These are phyloP conservation scores for Matsumurasca onukii DNA, from an alignment of 1,140 invertebrate species.

Conservation along the genomic window DNA sequence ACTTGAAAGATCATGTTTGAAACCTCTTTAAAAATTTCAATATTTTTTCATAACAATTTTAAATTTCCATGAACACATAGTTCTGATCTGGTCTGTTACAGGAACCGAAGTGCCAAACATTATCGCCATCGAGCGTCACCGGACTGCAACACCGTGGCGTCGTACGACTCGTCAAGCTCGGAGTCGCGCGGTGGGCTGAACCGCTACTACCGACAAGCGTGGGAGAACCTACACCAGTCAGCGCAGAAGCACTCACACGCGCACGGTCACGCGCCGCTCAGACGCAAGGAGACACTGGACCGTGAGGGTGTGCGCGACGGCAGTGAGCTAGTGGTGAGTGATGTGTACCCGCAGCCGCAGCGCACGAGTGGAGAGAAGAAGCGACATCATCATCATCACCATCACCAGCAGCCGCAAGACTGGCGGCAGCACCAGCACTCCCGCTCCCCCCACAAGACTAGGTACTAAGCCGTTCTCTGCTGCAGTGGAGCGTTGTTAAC, in stretches of 20 bases:
- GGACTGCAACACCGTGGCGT: conserved; percentile 85
- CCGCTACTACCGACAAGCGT: conserved; percentile 84
- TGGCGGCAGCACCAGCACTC: conserved; percentile 48
- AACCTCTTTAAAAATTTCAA: no score
- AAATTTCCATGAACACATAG: neutral
- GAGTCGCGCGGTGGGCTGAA: conserved; percentile 80
- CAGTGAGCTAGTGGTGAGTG: conserved; percentile 77
- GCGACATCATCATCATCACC: conserved; percentile 78
- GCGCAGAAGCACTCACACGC: conserved; percentile 57
- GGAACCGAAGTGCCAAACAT: conserved; percentile 77
- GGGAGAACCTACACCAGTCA: conserved; percentile 88
- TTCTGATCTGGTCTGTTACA: conserved; percentile 44
- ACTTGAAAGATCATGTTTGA: no score
- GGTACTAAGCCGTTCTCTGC: conserved; percentile 24
- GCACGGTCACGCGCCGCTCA: conserved; percentile 50
- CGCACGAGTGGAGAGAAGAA: conserved; percentile 63
- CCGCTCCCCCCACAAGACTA: conserved; percentile 13
- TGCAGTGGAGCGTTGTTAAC: no score
- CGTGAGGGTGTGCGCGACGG: conserved; percentile 73
- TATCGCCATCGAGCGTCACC: conserved; percentile 82
- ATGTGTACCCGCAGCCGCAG: conserved; percentile 56
- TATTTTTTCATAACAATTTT: no score
- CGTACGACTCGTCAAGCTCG: conserved; percentile 80
- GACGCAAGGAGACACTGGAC: conserved; percentile 70
- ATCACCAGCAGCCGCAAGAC: conserved; percentile 42